A percentile compares a stretch with the other conserved stretches of the same genome.
Conservation (phyloP, 2,113 vertebrate species). For the Ageneiosus marmoratus region DNA sequence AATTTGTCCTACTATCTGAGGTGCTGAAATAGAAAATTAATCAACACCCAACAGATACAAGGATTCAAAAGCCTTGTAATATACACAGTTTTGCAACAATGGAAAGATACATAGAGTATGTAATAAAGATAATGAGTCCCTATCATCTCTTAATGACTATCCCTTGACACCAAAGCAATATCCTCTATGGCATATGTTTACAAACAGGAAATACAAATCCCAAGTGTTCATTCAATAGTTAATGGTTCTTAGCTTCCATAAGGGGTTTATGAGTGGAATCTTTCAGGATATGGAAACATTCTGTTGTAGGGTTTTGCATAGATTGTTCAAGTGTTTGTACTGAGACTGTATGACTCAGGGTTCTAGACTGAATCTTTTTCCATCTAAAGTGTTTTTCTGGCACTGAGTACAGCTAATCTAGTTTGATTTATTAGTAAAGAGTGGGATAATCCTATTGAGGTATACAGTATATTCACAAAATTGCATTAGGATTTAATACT, state of each 20-base stretch:
- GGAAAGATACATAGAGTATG: neutral
- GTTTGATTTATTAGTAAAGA: neutral
- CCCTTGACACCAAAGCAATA: neutral
- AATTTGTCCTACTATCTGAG: neutral
- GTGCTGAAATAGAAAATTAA: neutral
- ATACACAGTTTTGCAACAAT: neutral
- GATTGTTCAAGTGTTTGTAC: neutral
- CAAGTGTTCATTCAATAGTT: neutral
- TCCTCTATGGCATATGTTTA: neutral
- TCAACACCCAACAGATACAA: neutral
- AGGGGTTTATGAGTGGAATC: neutral
- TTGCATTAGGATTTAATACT: neutral
- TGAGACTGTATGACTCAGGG: neutral
- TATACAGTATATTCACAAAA: neutral
- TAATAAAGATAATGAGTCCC: neutral
- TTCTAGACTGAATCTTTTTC: neutral
- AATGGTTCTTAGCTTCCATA: neutral
- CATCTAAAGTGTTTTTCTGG: neutral
- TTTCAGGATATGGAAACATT: neutral
- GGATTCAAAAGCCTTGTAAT: neutral
- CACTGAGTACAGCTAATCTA: neutral
- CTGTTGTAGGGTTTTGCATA: neutral
- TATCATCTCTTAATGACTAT: neutral
- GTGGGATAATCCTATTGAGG: neutral
- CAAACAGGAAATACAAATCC: neutral